Base-by-base conservation (phyloP, 2,888 invertebrate species). In the Sclerodermus sp. region DNA sequence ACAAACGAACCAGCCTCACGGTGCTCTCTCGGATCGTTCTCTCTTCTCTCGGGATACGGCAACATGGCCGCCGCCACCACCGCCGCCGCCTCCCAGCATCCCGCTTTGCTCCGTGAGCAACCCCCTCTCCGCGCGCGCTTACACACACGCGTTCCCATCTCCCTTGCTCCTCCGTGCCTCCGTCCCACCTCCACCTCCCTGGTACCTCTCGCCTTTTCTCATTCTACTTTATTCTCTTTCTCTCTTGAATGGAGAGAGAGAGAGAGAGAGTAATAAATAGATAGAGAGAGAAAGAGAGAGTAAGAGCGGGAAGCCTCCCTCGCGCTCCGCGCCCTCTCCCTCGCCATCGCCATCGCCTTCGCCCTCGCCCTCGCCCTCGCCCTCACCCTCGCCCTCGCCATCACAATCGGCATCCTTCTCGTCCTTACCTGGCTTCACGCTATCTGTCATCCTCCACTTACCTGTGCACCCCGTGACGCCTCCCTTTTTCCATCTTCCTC, bases 31-130 rank as follows among this genome's bases (percentile, higher is more conserved):
- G 57, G 55, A 64, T 64, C 63, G 65, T 62, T 64, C 66, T 65
- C 62, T 65, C 65, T 62, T 62, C 65, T 65, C 69, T 71, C 65
- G 84, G 83, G 84, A 84, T 84, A 84, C 59, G 84, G 85, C 86
- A 86, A 85, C 85, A 85, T 84, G 85, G 84, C 84, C 84, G 84
- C 84, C 81, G 72, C 69, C 62, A 81, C 80, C 81, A 81, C 80
- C 82, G 80, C 83, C 81, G 82, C 81, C 83, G 81, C 82, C 82
- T 81, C 82, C 79, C 74, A 72, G 81, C 82, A 78, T 82, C 82
- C 80, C 80, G 62, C 59, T 64, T 57, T 67, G 81, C 80, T 77
- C 73, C 80, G 57, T 64, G 58, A 38, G 44, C 51, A 57, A 58
- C 62, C 51, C 46, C 64, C 58, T 54, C 51, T 45, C 56, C 50